Conservation (phyloP, 1,140 invertebrate species). For the Ericerus pela region DNA sequence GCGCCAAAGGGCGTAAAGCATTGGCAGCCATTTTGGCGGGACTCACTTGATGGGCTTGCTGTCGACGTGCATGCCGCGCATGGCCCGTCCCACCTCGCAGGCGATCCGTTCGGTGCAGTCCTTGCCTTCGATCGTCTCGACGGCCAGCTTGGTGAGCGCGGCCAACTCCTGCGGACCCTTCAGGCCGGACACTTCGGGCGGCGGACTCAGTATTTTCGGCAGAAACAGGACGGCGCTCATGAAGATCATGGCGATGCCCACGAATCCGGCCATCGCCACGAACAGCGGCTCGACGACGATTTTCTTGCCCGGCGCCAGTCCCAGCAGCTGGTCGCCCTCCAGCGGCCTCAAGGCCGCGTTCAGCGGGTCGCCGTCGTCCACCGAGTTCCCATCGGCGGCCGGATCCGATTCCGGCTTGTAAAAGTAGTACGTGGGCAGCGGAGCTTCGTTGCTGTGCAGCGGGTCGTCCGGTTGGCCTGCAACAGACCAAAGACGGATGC, state of each 20-base stretch:
- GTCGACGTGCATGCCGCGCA: conserved; percentile 21
- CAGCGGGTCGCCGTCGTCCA: not conserved
- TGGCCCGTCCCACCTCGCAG: conserved; percentile 24
- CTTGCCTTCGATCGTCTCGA: conserved; percentile 24
- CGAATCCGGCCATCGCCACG: conserved; percentile 34
- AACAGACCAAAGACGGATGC: too few relatives aligned
- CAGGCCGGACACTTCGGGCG: conserved; percentile 14
- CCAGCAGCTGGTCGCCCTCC: not conserved
- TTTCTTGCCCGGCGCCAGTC: not conserved
- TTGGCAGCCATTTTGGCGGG: not conserved
- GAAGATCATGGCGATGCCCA: conserved; percentile 34
- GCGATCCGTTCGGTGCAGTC: conserved; percentile 25
- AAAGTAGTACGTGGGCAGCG: not conserved
- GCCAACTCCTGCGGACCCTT: conserved; percentile 22
- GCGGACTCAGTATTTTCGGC: conserved; percentile 27
- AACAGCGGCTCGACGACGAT: conserved; percentile 31
- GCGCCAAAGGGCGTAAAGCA: not conserved
- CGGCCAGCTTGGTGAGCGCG: conserved; percentile 20
- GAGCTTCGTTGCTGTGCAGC: not conserved
- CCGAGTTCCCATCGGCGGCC: not conserved
- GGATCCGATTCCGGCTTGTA: too few relatives aligned
- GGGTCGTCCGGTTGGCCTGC: too few relatives aligned
- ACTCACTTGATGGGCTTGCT: conserved; percentile 23
- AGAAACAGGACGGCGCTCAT: conserved; percentile 31
- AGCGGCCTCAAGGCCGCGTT: not conserved